Base-by-base conservation (phyloP, 2,888 invertebrate species). In the Lycaena phlaeas region DNA sequence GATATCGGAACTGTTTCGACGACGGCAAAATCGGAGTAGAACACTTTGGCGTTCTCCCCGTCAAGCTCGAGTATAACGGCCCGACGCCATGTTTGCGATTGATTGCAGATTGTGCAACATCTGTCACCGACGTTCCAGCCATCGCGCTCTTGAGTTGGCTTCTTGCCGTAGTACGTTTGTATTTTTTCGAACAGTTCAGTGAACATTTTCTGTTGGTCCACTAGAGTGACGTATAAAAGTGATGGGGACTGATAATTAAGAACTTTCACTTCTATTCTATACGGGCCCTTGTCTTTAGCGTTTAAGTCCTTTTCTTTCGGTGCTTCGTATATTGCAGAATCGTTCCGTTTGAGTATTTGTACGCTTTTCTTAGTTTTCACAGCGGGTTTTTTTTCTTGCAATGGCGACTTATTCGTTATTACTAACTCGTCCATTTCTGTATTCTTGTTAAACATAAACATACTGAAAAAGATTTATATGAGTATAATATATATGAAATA, bases 21-120 rank as follows among this genome's bases (percentile, higher is more conserved):
- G 31, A 74, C 71, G 0, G 89, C 90, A 47, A 88, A 87, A 57
- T 95, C 95, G 10, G 88, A 85, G 28, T 92, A 82, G 46, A 88
- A 89, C 0, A 94, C 87, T 45, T 77, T 75, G 1, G 70, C 76
- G 7, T 65, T 61, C 0, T 72, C 64, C 1, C 68, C 63, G 3
- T 68, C 59, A 1, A 86, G 37, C 39, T 81, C 68, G 1, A 82
- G 59, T 1, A 84, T 53, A 11, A 88, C 75, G 22, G 86, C 75
- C 3, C 95, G 87, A 48, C 88, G 89, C 88, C 91, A 94, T 22
- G 82, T 75, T 27, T 86, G 82, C 9, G 87, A 86, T 9, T 76
- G 71, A 0, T 55, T 46, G 41, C 85, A 75, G 1, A 76, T 45
- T 0, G 85, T 62, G 48, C 75, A 85, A 51, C 88, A 88, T 40